Conservation (phyloP, 1,140 invertebrate species). For the Nasonia longicornis region DNA sequence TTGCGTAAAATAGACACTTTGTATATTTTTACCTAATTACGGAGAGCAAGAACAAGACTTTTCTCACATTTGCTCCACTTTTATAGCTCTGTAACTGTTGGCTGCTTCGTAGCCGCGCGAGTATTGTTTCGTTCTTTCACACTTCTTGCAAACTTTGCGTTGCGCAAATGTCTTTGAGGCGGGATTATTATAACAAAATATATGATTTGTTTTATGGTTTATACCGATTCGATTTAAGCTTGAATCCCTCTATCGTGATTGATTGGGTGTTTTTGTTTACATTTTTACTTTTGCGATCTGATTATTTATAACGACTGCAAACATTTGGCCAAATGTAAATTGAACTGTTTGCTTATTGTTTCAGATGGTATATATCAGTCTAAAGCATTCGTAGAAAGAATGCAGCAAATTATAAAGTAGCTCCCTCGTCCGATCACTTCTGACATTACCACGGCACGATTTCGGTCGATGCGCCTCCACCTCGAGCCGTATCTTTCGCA, state of each 20-base stretch:
- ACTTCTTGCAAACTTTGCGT: slow-evolving; percentile 1
- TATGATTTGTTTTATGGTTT: too few relatives aligned
- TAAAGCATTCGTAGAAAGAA: neutral
- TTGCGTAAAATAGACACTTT: slow-evolving; percentile 34
- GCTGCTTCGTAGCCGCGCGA: too few relatives aligned
- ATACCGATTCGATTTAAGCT: too few relatives aligned
- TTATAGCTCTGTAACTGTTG: neutral
- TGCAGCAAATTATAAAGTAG: neutral
- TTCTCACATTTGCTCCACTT: slow-evolving; percentile 25
- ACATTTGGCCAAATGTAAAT: neutral
- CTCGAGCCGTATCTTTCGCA: neutral
- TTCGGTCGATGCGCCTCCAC: neutral
- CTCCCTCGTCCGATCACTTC: neutral
- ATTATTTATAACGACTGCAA: too few relatives aligned
- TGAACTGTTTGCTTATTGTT: neutral
- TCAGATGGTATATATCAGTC: neutral
- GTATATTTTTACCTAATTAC: slow-evolving; percentile 23
- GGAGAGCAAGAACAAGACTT: neutral
- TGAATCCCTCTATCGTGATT: too few relatives aligned
- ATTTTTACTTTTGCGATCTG: too few relatives aligned
- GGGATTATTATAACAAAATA: neutral
- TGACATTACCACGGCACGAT: neutral
- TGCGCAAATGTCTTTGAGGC: neutral
- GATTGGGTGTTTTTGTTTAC: too few relatives aligned
- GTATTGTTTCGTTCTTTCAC: slow-evolving; percentile 6